Base-by-base conservation (phyloP, 2,797 vertebrate species). In the Merluccius polli region DNA sequence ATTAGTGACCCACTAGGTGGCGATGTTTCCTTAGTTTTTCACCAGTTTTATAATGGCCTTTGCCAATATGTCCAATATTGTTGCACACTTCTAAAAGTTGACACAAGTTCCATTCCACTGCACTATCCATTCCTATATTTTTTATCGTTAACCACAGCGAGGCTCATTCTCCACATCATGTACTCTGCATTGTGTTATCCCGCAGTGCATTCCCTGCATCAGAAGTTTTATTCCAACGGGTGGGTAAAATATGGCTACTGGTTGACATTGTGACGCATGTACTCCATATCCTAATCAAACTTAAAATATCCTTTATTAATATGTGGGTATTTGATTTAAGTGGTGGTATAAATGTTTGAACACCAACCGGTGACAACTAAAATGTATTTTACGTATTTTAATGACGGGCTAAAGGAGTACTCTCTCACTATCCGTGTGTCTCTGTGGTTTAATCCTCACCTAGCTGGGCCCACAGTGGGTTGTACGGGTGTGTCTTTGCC, bases 401-500 rank as follows among this genome's bases (percentile, higher is more conserved):
- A 59, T 24, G 52, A 59, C n/a, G 59, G 59, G 59, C 4, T 65
- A 27, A 65, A 65, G 10, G 59, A 27, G 59, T 3, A 65, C 52
- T 8, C 21, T 69, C 10, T 77, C 41, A n/a, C n/a, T n/a, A n/a
- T 30, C 27, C 44, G 36, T 70, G 9, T 72, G 8, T 71, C 24
- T 72, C 36, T 74, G 12, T 33, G 13, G 1, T 15, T 2, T 65
- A 10, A 65, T 65, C 29, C 86, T 91, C 77, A 92, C 92, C 89
- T 31, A 92, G 85, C 75, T 99, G 98, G 63, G 98, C 98, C 98
- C 98, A 99, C 11, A 99, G 94, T 0, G 98, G 98, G 90, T 99
- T 99, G 91, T 99, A 99, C 0, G 98, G 98, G 83, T 99, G 97
- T 13, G 96, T 97, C 91, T 99, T 99, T 77, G 97, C 97, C 93